Base-by-base conservation (phyloP, 2,113 vertebrate species). In the Scopus umbretta region DNA sequence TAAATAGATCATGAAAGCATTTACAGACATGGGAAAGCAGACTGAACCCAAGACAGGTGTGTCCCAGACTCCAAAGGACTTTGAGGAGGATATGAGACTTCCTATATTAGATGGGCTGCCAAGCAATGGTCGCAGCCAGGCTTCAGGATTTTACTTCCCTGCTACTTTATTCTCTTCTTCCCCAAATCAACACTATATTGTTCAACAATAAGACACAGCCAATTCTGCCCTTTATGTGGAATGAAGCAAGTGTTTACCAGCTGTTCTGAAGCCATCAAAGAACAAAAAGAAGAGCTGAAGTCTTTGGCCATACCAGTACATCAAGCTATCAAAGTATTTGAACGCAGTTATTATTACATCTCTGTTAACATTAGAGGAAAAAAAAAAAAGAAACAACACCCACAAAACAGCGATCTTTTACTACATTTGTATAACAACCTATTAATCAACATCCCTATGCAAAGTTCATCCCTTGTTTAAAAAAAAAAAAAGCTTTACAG, bases 141-240 rank as follows among this genome's bases (percentile, higher is more conserved):
- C 4, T 84, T 84, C 32, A 40, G 76, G 50, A 50, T 50, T 86
- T n/a, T 42, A 47, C 73, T 94, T 80, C 32, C 63, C 53, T 50
- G 18, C 16, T 78, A 38, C 36, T 85, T 65, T 40, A 40, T 19
- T 40, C 12, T 76, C 9, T 20, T 83, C 49, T 85, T 84, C 52
- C 45, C 18, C 62, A 92, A 65, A 91, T 65, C 73, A 67, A 56
- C 26, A 30, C 26, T 43, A 43, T 36, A 36, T 47, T 67, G 38
- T 86, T 84, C 65, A 81, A 49, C 14, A 78, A 83, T 25, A 87
- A 91, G n/a, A 30, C 74, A 91, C 49, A 56, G 49, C 40, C 65
- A 27, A 87, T 85, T 55, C 36, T 0, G 0, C 5, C 25, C 26
- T 55, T 52, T 27, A 18, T 26, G 49, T 4, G 6, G n/a, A 68